phyloP scores from a whole-genome alignment of 2,113 vertebrate species.

The Ailuropoda melanoleuca region DNA sequence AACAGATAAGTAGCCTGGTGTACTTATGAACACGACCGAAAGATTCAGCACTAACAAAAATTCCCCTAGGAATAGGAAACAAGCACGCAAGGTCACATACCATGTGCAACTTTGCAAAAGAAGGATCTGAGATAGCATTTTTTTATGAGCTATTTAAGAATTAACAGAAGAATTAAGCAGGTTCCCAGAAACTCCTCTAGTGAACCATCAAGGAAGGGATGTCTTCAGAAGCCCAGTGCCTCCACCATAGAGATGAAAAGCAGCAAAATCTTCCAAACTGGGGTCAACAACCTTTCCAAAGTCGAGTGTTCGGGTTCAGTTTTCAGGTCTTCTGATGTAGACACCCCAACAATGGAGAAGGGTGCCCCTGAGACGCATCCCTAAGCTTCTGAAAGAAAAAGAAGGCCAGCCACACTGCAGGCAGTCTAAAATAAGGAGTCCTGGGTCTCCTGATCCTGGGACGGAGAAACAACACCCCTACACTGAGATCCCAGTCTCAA shows the following conservation, averaged over 20 bases:
- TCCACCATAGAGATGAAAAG: not conserved
- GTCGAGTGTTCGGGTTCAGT: not conserved
- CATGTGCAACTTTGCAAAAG: not conserved
- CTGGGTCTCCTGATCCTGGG: not conserved
- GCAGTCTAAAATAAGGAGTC: not conserved
- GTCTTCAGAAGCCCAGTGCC: not conserved
- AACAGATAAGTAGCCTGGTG: not conserved
- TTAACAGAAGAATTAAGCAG: not conserved
- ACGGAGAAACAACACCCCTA: not conserved
- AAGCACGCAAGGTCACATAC: slow-evolving; percentile 51
- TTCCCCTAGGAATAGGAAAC: slow-evolving; percentile 30
- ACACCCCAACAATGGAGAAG: not conserved
- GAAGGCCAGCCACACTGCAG: not conserved
- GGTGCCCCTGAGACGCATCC: not conserved
- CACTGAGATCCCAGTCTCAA: not conserved
- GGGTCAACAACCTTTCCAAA: not conserved
- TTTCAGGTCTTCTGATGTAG: not conserved
- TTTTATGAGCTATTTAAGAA: not conserved
- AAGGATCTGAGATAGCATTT: not conserved
- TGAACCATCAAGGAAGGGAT: not conserved
- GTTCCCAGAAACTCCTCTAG: not conserved
- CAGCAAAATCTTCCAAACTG: not conserved
- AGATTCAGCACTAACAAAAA: slow-evolving; percentile 38
- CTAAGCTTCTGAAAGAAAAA: not conserved
- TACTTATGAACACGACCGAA: not conserved